Conservation (phyloP, 2,113 vertebrate species). For the Grammomys dolichurus region DNA sequence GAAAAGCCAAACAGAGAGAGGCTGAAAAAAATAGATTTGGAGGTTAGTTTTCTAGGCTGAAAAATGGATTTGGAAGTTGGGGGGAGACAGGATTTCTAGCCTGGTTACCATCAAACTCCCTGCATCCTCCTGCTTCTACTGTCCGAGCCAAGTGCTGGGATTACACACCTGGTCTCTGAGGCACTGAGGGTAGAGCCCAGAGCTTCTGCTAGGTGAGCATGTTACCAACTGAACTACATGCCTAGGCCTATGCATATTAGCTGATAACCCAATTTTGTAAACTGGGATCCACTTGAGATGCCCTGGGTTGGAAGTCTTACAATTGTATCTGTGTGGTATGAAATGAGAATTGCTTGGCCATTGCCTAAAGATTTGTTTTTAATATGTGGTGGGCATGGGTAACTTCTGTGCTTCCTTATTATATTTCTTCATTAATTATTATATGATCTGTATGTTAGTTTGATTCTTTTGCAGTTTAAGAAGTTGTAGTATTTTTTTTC, state of each 20-base stretch:
- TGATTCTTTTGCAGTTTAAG: neutral
- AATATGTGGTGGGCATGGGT: neutral
- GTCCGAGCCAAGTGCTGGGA: neutral
- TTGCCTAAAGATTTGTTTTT: slow-evolving; percentile 1
- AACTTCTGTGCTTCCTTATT: neutral
- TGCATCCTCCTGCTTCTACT: neutral
- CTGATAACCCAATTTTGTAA: neutral
- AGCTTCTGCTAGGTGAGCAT: neutral
- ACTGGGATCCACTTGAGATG: neutral
- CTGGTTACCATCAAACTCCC: neutral
- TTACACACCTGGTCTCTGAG: neutral
- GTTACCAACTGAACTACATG: too few relatives aligned
- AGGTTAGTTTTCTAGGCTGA: neutral
- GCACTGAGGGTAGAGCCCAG: neutral
- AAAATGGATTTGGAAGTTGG: neutral
- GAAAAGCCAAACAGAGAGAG: neutral
- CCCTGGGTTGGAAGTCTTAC: neutral
- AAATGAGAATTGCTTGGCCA: neutral
- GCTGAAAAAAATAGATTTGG: too few relatives aligned
- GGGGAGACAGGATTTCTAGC: neutral
- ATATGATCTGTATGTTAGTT: neutral
- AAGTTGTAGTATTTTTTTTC: neutral
- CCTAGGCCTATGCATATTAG: neutral
- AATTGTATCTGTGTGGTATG: neutral
- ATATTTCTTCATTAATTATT: neutral